Conservation (phyloP, 2,888 invertebrate species). For the Hecatera dysodea region DNA sequence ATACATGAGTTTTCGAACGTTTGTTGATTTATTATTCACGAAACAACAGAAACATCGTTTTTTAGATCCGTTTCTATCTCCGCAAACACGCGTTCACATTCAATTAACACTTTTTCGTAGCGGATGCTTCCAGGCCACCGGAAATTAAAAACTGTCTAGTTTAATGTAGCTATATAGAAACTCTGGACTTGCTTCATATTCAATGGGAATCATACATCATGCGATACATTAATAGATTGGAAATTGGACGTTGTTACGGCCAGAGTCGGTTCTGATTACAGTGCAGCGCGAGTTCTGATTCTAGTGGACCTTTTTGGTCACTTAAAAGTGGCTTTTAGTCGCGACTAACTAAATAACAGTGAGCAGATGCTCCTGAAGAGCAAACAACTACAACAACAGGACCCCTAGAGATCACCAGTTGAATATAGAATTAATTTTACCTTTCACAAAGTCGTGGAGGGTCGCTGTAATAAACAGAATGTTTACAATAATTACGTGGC, state of each 20-base stretch:
- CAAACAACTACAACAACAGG: slow-evolving; percentile 47
- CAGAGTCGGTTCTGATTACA: slow-evolving; percentile 10
- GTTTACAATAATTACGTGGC: slow-evolving; percentile 59
- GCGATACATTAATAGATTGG: slow-evolving; percentile 30
- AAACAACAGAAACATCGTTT: slow-evolving; percentile 66
- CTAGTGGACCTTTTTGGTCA: neutral
- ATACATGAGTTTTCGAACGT: slow-evolving; percentile 62
- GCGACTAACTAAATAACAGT: slow-evolving; percentile 30
- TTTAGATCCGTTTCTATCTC: slow-evolving; percentile 72
- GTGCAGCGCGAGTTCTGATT: neutral
- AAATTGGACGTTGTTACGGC: slow-evolving; percentile 32
- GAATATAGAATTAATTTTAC: slow-evolving; percentile 54
- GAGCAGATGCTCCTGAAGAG: slow-evolving; percentile 38
- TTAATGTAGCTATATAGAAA: slow-evolving; percentile 68
- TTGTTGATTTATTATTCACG: slow-evolving; percentile 64
- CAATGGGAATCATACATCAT: slow-evolving; percentile 37
- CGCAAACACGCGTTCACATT: slow-evolving; percentile 77
- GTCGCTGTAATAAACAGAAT: slow-evolving; percentile 43
- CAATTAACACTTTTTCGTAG: slow-evolving; percentile 88
- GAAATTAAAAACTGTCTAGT: slow-evolving; percentile 88
- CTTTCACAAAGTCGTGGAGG: slow-evolving; percentile 34
- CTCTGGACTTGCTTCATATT: slow-evolving; percentile 56
- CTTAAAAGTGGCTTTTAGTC: slow-evolving; percentile 15
- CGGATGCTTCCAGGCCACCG: slow-evolving; percentile 83
- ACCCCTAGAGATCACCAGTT: slow-evolving; percentile 47